Base-by-base conservation (phyloP, 2,113 vertebrate genomes). In the Ondatra zibethicus region DNA sequence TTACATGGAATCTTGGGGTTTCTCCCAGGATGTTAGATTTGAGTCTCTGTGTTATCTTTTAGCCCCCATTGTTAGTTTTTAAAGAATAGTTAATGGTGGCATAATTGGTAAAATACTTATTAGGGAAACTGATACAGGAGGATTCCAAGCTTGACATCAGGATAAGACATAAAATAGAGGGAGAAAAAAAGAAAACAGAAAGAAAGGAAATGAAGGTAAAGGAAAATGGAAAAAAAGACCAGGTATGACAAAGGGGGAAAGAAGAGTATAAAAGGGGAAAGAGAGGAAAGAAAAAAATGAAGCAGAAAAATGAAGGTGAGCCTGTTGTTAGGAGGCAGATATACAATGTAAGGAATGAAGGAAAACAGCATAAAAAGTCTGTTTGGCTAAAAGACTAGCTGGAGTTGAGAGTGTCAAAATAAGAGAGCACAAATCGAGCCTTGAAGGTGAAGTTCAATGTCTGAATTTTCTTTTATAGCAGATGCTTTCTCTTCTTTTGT, bases 341-440 rank as follows among this genome's bases (percentile, higher is more conserved):
- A 36, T 9, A 47, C 16, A 85, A 75, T 61, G 50, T 61, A 92
- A 92, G 19, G 33, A 93, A n/a, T 42, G 2, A 97, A 92, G 52
- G 70, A 29, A 63, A 90, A 27, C 1, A 66, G 27, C 33, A 52
- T 63, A 36, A 23, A 58, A 76, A 76, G 89, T 82, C 5, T 85
- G 23, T 88, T 85, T 52, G 23, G 1, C 23, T 95, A 85, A 88
- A 97, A 33, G 1, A 65, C 76, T 96, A 82, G n/a, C 72, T 96
- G 5, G 39, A 93, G 3, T 84, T 80, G 16, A 31, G 27, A 7
- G 4, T 27, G 9, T 66, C 73, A 7, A 72, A n/a, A 89, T 84
- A 75, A 94, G 80, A 85, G 19, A 82, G 52, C 1, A 39, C 14
- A 93, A 75, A 78, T 88, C 10, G 7, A 94, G 42, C 4, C 36